Evolutionary conservation across 92 coral and sea anemone genomes (phyloP).

Genomic region (Blastomussa wellsi): DNA sequence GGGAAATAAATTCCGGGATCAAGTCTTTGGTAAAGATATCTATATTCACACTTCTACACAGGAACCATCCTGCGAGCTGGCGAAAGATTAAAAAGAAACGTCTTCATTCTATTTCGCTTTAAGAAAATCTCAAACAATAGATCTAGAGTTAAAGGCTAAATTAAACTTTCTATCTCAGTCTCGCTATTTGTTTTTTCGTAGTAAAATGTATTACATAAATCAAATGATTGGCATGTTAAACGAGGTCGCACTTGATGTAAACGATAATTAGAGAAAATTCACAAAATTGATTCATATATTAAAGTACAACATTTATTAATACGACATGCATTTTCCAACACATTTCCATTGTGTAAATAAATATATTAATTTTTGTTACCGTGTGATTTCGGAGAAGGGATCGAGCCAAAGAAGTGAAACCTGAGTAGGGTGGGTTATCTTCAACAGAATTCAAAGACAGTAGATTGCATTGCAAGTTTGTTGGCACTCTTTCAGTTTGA

Average conservation of each 20-base stretch:
- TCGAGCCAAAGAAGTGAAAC: neutral
- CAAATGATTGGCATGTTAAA: neutral
- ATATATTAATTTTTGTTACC: neutral
- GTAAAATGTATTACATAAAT: neutral
- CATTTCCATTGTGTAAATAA: neutral
- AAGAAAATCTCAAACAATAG: neutral
- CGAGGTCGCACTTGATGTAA: conserved; percentile 5
- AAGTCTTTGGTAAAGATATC: neutral
- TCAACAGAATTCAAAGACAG: neutral
- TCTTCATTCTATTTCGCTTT: neutral
- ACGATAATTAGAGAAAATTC: neutral
- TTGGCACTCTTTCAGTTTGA: neutral
- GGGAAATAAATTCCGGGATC: neutral
- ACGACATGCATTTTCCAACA: neutral
- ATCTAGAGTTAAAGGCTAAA: neutral
- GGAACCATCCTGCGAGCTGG: neutral
- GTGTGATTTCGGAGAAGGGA: neutral
- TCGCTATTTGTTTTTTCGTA: neutral
- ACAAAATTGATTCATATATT: neutral
- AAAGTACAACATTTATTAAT: neutral
- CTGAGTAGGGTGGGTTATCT: neutral
- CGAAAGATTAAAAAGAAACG: neutral
- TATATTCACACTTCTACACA: neutral
- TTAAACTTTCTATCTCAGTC: neutral
- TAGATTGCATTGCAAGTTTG: neutral